Evolutionary conservation across 2,888 invertebrate species (phyloP).

Genomic region (Chrysomela aeneicollis): DNA sequence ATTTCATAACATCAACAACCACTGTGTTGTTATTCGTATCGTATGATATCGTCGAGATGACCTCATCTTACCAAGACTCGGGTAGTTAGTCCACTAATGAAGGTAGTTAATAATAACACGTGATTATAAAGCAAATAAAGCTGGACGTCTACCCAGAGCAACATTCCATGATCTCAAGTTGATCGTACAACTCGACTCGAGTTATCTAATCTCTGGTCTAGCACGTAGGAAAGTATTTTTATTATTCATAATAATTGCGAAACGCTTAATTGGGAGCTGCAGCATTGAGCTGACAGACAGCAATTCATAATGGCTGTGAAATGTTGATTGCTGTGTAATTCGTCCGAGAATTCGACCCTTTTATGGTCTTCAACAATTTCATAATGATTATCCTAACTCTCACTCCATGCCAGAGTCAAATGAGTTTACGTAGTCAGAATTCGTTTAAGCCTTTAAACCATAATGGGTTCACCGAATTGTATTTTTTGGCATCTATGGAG

Average conservation of each 20-base stretch:
- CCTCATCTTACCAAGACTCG: no score
- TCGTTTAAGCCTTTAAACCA: no score
- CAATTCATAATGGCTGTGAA: neutral
- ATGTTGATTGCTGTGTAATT: neutral
- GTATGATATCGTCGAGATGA: no score
- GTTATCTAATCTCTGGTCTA: slow-evolving; percentile 1
- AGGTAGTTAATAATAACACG: no score
- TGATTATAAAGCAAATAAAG: no score
- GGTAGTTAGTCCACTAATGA: no score
- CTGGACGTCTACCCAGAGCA: neutral
- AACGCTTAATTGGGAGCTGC: neutral
- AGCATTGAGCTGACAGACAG: neutral
- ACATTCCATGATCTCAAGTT: neutral
- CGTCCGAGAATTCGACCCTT: neutral
- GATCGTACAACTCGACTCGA: neutral
- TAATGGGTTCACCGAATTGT: no score
- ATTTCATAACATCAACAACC: no score
- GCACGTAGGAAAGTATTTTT: neutral
- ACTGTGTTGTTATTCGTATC: no score
- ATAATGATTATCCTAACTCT: neutral
- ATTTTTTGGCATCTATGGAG: no score
- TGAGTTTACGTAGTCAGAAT: no score
- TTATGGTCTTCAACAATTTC: neutral
- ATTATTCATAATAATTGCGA: neutral
- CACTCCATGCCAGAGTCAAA: no score